Base-by-base conservation (phyloP, 2,113 vertebrate genomes). In the Mionectes macconnelli region DNA sequence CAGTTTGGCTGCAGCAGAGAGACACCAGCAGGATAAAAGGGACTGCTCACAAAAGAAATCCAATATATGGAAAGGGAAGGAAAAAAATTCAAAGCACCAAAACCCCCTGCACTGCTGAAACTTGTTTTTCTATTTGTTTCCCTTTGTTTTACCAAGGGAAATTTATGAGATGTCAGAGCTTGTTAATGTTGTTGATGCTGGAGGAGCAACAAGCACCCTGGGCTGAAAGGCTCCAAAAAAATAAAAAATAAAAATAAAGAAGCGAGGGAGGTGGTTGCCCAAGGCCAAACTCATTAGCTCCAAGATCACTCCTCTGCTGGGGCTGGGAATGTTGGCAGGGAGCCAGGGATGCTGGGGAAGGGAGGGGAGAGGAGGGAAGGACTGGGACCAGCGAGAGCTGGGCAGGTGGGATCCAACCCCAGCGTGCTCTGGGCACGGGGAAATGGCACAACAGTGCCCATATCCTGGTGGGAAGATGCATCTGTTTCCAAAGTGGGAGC, bases 151-250 rank as follows among this genome's bases (percentile, higher is more conserved):
- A 96, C 82, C 91, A 73, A 72, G 83, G 85, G 88, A 93, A 97
- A 97, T 96, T 86, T 95, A 97, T 92, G 94, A 94, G 89, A 55
- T 92, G 91, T 94, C 96, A 87, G 91, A 92, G 74, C 82, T 90
- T 47, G 93, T 95, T 96, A 96, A 90, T 94, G 93, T 93, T 96
- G 93, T 95, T 96, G 94, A 57, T 87, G 86, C 67, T 82, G 77
- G 91, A 87, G 84, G 60, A 96, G 95, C 91, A 86, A 57, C 66
- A 86, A 95, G 75, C 86, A 86, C 82, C 72, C 28, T 60, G 93
- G 68, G 94, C 84, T 97, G 95, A 81, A 89, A 78, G 75, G 70
- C 62, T 91, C 82, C 5, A 24, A 63, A 70, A 70, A 69, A 49
- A 49, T 45, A 82, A 75, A 60, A 24, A 45, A 45, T 0, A 53